Conservation (phyloP, 2,888 invertebrate genomes). For the Hypomecis punctinalis region DNA sequence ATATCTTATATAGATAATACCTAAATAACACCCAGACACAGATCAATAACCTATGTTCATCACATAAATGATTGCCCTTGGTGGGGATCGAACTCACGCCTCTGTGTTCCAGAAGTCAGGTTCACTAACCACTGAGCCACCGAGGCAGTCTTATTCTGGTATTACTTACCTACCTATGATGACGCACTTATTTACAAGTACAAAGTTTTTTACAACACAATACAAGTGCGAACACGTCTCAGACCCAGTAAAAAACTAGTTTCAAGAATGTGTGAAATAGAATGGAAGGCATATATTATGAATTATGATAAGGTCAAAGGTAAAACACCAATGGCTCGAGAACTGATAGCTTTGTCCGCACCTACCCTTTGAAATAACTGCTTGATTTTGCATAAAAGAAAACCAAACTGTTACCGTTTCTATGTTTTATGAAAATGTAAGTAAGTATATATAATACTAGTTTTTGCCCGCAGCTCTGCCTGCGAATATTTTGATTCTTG, state of each 20-base stretch:
- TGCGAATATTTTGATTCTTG: too few species aligned
- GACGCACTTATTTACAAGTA: background rate
- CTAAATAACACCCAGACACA: too few species aligned
- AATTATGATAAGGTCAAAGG: slow-evolving; percentile 62
- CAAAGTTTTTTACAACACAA: too few species aligned
- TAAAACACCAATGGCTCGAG: slow-evolving; percentile 68
- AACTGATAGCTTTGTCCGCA: slow-evolving; percentile 61
- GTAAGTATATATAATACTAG: background rate
- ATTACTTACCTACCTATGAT: background rate
- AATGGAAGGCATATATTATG: slow-evolving; percentile 52
- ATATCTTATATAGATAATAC: too few species aligned
- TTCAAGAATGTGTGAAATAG: slow-evolving; percentile 13
- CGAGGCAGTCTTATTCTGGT: too few species aligned
- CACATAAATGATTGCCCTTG: too few species aligned
- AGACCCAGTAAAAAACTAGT: slow-evolving; percentile 2
- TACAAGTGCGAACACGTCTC: background rate
- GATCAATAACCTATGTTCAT: too few species aligned
- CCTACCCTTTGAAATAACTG: slow-evolving; percentile 51
- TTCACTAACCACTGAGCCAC: too few species aligned
- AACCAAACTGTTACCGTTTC: slow-evolving; percentile 37
- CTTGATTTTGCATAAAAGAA: slow-evolving; percentile 60
- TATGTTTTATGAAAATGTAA: slow-evolving; percentile 3
- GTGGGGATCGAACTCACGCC: too few species aligned
- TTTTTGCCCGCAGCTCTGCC: too few species aligned
- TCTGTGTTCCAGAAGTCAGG: too few species aligned